Conservation (phyloP, 2,113 vertebrate species). For the Ptychochromis oligacanthus region DNA sequence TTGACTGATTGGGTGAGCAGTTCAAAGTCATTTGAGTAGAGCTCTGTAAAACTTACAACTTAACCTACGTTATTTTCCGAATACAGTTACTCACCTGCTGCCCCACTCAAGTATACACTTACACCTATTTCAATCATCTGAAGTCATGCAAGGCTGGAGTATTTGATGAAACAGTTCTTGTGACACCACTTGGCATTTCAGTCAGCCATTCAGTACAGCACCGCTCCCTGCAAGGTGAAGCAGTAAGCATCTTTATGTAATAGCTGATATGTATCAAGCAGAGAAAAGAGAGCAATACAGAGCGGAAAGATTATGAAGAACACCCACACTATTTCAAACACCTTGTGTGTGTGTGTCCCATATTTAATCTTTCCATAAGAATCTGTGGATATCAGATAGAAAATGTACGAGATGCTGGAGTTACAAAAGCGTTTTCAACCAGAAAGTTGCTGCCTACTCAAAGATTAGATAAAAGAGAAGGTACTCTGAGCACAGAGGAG, state of each 20-base stretch:
- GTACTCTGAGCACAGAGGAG: slow-evolving; percentile 17
- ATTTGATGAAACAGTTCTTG: slow-evolving; percentile 43
- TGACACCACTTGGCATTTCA: slow-evolving; percentile 55
- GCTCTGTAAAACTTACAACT: background rate
- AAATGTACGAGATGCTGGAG: background rate
- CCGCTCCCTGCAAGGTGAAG: slow-evolving; percentile 24
- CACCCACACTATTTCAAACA: background rate
- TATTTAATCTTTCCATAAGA: slow-evolving; percentile 27
- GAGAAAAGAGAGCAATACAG: background rate
- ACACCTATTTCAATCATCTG: slow-evolving; percentile 2
- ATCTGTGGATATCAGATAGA: slow-evolving; percentile 4
- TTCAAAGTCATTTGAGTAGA: no score
- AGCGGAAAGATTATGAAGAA: slow-evolving; percentile 25
- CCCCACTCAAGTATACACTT: background rate
- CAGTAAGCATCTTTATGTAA: slow-evolving; percentile 57
- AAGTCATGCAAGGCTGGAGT: slow-evolving; percentile 7
- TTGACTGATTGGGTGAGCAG: no score
- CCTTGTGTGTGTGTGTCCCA: background rate
- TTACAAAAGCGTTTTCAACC: slow-evolving; percentile 37
- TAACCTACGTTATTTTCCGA: background rate
- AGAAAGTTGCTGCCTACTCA: slow-evolving; percentile 39
- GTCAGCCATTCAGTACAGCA: slow-evolving; percentile 37
- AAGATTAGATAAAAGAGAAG: slow-evolving; percentile 55
- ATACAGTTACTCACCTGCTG: background rate
- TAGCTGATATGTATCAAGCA: slow-evolving; percentile 48